These are phyloP conservation scores for Upupa epops DNA, from an alignment of 2,113 vertebrate genomes.

Conservation along the genomic window DNA sequence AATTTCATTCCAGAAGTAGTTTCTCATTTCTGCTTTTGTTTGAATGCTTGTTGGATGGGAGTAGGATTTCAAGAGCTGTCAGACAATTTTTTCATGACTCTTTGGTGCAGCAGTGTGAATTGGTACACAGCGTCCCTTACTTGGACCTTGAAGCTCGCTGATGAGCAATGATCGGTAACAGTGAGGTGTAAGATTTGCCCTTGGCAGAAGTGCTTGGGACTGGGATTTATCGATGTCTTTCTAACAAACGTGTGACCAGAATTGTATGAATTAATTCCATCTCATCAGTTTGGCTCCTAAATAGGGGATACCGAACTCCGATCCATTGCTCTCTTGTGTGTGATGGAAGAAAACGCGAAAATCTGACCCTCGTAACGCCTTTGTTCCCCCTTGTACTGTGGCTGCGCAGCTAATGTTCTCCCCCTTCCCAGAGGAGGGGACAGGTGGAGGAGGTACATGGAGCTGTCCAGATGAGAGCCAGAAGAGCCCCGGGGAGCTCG, in stretches of 20 bases:
- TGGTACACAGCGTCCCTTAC: rapidly evolving
- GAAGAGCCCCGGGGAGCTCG: not conserved
- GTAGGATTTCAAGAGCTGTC: not conserved
- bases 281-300: not conserved
- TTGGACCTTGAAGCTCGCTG: rapidly evolving
- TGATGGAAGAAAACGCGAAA: not conserved
- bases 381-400: not conserved
- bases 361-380: not conserved
- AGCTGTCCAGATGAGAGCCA: not conserved
- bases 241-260: not conserved
- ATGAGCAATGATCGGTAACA: not conserved
- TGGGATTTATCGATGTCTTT: not conserved
- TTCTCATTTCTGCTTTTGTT: constrained; percentile 5
- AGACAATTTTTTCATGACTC: not conserved
- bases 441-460: not conserved
- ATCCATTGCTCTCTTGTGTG: not conserved
- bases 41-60: not conserved
- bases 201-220: not conserved
- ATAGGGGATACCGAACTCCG: not conserved
- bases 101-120: not conserved
- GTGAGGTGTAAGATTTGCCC: not conserved
- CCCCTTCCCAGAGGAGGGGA: not conserved
- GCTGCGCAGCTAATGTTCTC: not conserved
- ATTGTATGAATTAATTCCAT: not conserved
- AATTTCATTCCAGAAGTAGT: not conserved